phyloP scores from a whole-genome alignment of 2,888 invertebrate species.

The Coleophora flavipennella region DNA sequence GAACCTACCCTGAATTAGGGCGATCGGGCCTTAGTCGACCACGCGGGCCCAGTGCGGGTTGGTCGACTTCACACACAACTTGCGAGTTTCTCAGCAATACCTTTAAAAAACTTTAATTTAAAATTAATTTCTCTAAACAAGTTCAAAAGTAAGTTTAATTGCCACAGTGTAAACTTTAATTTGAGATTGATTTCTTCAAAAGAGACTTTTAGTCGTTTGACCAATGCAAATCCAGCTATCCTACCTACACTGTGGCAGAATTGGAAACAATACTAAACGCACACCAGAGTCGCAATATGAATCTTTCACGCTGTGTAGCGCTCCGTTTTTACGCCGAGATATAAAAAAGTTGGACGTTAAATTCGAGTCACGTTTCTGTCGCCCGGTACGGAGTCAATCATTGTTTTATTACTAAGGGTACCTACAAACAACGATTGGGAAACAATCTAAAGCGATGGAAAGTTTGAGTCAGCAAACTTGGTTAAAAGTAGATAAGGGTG shows the following conservation, averaged over 20 bases:
- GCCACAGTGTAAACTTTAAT: too few relatives aligned
- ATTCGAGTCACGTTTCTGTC: slow-evolving; percentile 51
- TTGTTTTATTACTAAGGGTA: slow-evolving; percentile 56
- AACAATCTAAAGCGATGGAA: slow-evolving; percentile 18
- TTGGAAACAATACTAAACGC: slow-evolving; percentile 22
- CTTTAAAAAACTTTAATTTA: too few relatives aligned
- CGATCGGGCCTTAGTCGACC: too few relatives aligned
- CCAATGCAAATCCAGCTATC: neutral
- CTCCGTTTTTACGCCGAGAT: slow-evolving; percentile 48
- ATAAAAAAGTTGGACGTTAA: slow-evolving; percentile 58
- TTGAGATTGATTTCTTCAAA: too few relatives aligned
- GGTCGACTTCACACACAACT: too few relatives aligned
- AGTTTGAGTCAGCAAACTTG: neutral
- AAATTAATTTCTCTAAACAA: too few relatives aligned
- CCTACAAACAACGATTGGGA: slow-evolving; percentile 16
- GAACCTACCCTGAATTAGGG: too few relatives aligned
- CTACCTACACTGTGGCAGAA: slow-evolving; percentile 11
- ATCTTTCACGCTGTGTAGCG: slow-evolving; percentile 44
- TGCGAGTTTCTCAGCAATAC: too few relatives aligned
- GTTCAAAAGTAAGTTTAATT: too few relatives aligned
- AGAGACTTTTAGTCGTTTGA: too few relatives aligned
- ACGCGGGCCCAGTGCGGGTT: too few relatives aligned
- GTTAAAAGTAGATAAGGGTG: neutral
- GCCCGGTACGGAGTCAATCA: slow-evolving; percentile 54
- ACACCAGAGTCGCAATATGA: slow-evolving; percentile 38